Evolutionary conservation across 2,888 invertebrate genomes (phyloP).

Genomic region (Yponomeuta cagnagella): DNA sequence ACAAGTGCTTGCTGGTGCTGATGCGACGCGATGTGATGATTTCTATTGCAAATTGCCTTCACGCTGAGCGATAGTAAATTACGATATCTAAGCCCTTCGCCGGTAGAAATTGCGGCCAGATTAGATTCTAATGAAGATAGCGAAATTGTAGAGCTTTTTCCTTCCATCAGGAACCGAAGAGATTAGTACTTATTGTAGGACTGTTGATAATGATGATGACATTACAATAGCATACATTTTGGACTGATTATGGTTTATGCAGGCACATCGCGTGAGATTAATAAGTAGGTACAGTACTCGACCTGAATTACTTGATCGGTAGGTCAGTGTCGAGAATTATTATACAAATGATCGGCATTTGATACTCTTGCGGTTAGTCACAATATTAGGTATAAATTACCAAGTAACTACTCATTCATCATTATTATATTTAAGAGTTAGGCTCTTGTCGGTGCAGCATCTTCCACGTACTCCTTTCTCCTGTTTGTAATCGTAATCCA

Average conservation of each 20-base stretch:
- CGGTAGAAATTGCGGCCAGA: background rate
- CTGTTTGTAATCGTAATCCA: no score
- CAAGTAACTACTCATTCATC: background rate
- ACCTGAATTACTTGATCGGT: background rate
- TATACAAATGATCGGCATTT: background rate
- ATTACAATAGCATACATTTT: background rate
- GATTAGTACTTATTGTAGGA: background rate
- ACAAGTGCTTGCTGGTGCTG: constrained; percentile 28
- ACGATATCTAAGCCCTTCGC: background rate
- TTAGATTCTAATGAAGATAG: background rate
- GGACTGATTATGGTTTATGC: background rate
- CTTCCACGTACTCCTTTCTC: no score
- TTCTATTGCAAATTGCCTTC: constrained; percentile 10
- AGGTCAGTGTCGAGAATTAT: background rate
- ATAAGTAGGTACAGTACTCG: background rate
- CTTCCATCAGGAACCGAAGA: background rate
- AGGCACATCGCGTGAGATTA: background rate
- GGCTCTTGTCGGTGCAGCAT: no score
- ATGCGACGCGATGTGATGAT: constrained; percentile 16
- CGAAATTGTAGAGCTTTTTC: background rate
- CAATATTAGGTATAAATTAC: background rate
- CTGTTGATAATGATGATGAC: background rate
- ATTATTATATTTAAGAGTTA: no score
- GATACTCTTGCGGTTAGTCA: background rate
- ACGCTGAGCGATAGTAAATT: background rate